phyloP scores from a whole-genome alignment of 2,113 vertebrate genomes.

The Oplegnathus fasciatus region DNA sequence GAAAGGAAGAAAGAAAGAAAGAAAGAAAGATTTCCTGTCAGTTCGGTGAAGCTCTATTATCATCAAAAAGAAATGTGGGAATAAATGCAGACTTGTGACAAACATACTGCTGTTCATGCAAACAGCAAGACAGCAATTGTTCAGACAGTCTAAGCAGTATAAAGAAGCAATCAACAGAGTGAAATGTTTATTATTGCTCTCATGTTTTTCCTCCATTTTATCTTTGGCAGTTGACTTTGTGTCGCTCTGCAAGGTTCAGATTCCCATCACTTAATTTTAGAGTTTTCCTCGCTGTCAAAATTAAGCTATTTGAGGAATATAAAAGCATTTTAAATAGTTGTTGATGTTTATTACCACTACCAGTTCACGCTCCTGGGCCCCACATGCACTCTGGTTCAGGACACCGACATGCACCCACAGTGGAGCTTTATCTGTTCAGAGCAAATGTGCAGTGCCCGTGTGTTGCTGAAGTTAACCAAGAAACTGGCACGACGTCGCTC shows the following conservation, averaged over 20 bases:
- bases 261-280: neutral
- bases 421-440: conserved; percentile 37
- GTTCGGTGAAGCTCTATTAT: neutral
- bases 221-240: neutral
- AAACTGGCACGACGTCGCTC: neutral
- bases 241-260: neutral
- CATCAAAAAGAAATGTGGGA: neutral
- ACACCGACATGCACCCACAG: neutral
- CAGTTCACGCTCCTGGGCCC: neutral
- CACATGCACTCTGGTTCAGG: too few species aligned
- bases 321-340: neutral
- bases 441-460: neutral
- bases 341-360: neutral
- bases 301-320: neutral
- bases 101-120: neutral
- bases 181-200: neutral
- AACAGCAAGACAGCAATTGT: too few species aligned
- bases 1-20: too few species aligned
- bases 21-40: neutral
- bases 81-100: neutral
- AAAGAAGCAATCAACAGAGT: neutral
- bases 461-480: conserved; percentile 26
- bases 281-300: neutral
- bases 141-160: neutral
- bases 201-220: neutral